Conservation (phyloP, 2,113 vertebrate genomes). For the Butorides virescens region DNA sequence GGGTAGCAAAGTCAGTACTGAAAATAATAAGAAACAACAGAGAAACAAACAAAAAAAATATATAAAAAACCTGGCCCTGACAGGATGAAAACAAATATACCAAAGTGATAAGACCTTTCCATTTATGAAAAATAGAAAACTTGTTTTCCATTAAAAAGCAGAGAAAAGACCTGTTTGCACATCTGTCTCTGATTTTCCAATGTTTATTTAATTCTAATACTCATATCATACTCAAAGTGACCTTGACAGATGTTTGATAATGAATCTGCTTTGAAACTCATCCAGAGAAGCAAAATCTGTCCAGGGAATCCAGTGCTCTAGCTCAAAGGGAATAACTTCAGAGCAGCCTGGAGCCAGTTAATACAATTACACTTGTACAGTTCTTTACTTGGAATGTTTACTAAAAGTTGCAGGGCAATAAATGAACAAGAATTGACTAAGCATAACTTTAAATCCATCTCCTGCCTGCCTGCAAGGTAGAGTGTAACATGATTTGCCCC, state of each 20-base stretch:
- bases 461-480: neutral
- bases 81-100: neutral
- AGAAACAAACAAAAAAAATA: neutral
- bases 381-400: conserved; percentile 12
- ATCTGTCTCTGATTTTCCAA: conserved; percentile 50
- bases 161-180: neutral
- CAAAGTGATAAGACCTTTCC: neutral
- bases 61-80: neutral
- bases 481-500: neutral
- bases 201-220: conserved; percentile 34
- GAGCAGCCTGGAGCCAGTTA: neutral
- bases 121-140: conserved; percentile 8
- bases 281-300: conserved; percentile 32
- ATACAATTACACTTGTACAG: neutral
- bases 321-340: neutral
- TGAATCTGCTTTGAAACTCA: conserved; percentile 59
- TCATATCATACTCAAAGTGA: conserved; percentile 28
- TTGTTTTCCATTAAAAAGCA: conserved; percentile 13
- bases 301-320: neutral
- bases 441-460: neutral
- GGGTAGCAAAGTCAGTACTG: neutral
- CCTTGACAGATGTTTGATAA: conserved; percentile 57
- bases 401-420: neutral
- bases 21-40: neutral
- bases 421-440: conserved; percentile 1